A percentile compares a stretch with the other conserved stretches of the same genome.
phyloP scores from a whole-genome alignment of 2,113 vertebrate genomes.

The Tachysurus vachellii region DNA sequence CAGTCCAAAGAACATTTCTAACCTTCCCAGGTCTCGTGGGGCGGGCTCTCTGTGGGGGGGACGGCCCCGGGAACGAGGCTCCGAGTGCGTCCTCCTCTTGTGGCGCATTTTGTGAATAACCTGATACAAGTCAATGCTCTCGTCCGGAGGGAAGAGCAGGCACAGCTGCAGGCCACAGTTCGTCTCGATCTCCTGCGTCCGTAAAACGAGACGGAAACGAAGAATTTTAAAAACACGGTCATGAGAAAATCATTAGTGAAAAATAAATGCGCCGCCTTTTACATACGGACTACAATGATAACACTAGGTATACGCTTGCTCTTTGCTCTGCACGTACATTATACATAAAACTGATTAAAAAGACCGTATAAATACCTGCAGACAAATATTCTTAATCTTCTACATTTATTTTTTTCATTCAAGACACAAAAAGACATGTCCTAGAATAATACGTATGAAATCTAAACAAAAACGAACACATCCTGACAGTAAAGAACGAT shows the following conservation, averaged over 20 bases:
- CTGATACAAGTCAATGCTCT: conserved; percentile 96
- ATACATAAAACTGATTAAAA: background rate
- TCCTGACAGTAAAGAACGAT: too few relatives aligned
- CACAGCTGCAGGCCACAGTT: conserved; percentile 94
- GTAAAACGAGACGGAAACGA: background rate
- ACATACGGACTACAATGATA: background rate
- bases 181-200: conserved; percentile 90
- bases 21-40: conserved; percentile 98
- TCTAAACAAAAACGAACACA: too few relatives aligned
- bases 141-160: conserved; percentile 92
- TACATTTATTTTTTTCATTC: background rate
- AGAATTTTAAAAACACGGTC: background rate
- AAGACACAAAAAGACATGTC: too few relatives aligned
- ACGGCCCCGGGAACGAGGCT: conserved; percentile 90
- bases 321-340: background rate
- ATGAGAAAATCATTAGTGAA: background rate
- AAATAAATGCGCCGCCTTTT: background rate
- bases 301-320: too few relatives aligned
- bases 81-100: conserved; percentile 93
- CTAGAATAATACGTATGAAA: too few relatives aligned
- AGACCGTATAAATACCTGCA: background rate
- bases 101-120: conserved; percentile 96
- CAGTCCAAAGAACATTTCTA: conserved; percentile 98
- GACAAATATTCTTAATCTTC: background rate
- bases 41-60: conserved; percentile 85